Evolutionary conservation across 92 coral and sea anemone genomes (phyloP).

Genomic region (Porites rus): DNA sequence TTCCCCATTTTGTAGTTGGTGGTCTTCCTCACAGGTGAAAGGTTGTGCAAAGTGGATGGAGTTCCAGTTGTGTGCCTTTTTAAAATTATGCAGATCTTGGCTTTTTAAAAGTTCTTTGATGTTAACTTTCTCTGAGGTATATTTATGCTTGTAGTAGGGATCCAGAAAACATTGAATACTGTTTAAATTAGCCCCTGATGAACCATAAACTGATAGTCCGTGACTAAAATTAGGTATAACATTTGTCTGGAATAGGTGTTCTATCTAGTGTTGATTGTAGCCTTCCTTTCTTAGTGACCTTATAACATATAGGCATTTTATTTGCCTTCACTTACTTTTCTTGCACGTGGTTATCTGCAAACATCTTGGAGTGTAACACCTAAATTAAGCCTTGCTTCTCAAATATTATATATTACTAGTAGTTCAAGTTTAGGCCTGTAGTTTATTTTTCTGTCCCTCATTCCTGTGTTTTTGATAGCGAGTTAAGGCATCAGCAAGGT

Average conservation of each 20-base stretch:
- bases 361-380: neutral
- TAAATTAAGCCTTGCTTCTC: too few relatives aligned
- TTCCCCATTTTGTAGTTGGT: neutral
- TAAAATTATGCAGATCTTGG: neutral
- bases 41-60: neutral
- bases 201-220: neutral
- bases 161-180: neutral
- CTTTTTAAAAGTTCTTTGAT: neutral
- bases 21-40: neutral
- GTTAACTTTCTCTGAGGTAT: neutral
- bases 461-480: too few relatives aligned
- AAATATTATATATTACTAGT: too few relatives aligned
- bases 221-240: neutral
- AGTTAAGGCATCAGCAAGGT: too few relatives aligned
- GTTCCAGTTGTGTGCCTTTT: neutral
- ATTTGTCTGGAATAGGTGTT: neutral
- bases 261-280: neutral
- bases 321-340: neutral
- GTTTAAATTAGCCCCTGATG: neutral
- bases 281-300: neutral
- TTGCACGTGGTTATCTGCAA: neutral
- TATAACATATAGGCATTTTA: neutral
- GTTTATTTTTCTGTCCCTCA: too few relatives aligned
- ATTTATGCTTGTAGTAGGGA: neutral
- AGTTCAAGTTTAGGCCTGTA: too few relatives aligned